phyloP scores from a whole-genome alignment of 1,140 invertebrate genomes.

The Luehdorfia chinensis region DNA sequence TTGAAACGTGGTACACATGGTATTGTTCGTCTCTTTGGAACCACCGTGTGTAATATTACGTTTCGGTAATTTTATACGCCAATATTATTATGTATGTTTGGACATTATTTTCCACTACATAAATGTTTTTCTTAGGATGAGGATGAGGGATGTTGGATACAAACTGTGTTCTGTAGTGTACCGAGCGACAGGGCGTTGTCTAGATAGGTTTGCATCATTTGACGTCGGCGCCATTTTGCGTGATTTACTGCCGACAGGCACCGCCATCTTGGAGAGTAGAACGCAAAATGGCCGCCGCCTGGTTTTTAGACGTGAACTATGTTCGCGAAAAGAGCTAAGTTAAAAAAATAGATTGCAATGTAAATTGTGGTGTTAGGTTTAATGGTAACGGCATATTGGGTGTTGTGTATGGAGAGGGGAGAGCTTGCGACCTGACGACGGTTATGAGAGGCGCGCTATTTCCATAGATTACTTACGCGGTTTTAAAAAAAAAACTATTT shows the following conservation, averaged over 20 bases:
- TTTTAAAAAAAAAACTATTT: background rate
- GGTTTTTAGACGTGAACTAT: slow-evolving; percentile 38
- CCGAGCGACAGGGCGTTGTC: slow-evolving; percentile 65
- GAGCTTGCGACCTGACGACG: background rate
- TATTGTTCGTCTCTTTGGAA: too few relatives aligned
- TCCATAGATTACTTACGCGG: background rate
- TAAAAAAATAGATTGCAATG: slow-evolving; percentile 70
- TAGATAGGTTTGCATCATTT: slow-evolving; percentile 67
- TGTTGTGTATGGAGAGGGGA: slow-evolving; percentile 66
- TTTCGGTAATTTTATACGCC: slow-evolving; percentile 17
- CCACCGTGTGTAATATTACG: slow-evolving; percentile 1
- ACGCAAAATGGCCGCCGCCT: slow-evolving; percentile 26
- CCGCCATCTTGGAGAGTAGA: slow-evolving; percentile 15
- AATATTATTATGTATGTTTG: too few relatives aligned
- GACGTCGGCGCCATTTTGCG: slow-evolving; percentile 25
- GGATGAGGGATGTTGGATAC: slow-evolving; percentile 65
- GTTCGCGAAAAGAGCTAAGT: slow-evolving; percentile 59
- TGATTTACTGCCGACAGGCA: slow-evolving; percentile 9
- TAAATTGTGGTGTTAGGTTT: slow-evolving; percentile 59
- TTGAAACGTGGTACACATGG: too few relatives aligned
- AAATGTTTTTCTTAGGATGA: slow-evolving; percentile 63
- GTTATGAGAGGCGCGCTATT: background rate
- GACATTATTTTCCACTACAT: slow-evolving; percentile 34
- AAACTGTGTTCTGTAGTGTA: slow-evolving; percentile 74
- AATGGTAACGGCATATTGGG: slow-evolving; percentile 62